A percentile compares a stretch with the other conserved stretches of the same genome.
Conservation (phyloP, 2,888 invertebrate genomes). For the Oscheius sp. region DNA sequence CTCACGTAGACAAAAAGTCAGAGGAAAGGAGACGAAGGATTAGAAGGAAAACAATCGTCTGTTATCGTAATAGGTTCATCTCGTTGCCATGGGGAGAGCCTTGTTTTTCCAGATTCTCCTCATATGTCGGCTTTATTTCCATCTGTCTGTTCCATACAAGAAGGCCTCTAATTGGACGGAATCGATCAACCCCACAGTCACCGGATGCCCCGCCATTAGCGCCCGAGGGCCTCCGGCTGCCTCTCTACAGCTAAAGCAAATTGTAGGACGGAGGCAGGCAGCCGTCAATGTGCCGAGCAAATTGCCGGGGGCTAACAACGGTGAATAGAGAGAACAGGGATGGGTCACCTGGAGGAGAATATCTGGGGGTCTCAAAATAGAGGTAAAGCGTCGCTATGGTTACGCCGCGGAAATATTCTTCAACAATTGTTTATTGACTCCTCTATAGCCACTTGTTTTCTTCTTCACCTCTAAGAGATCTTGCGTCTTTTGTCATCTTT, state of each 20-base stretch:
- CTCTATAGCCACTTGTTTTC: not conserved
- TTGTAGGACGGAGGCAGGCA: constrained; percentile 16
- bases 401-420: not conserved
- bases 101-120: not conserved
- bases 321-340: constrained; percentile 7
- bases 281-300: constrained; percentile 20
- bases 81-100: not conserved
- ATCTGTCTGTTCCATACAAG: constrained; percentile 5
- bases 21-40: not conserved
- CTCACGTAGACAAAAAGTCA: not conserved
- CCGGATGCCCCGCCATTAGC: constrained; percentile 27
- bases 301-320: constrained; percentile 4
- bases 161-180: constrained; percentile 7
- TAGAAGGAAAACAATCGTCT: not conserved
- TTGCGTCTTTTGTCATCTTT: not conserved
- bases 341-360: not conserved
- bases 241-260: constrained; percentile 13
- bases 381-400: not conserved
- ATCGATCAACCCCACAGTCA: constrained; percentile 23
- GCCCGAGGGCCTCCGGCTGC: not conserved
- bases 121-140: not conserved
- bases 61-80: not conserved
- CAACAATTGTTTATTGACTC: not conserved
- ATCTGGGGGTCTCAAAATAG: not conserved
- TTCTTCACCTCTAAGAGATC: not conserved